Base-by-base conservation (phyloP, 2,113 vertebrate species). In the Penelope pileata region DNA sequence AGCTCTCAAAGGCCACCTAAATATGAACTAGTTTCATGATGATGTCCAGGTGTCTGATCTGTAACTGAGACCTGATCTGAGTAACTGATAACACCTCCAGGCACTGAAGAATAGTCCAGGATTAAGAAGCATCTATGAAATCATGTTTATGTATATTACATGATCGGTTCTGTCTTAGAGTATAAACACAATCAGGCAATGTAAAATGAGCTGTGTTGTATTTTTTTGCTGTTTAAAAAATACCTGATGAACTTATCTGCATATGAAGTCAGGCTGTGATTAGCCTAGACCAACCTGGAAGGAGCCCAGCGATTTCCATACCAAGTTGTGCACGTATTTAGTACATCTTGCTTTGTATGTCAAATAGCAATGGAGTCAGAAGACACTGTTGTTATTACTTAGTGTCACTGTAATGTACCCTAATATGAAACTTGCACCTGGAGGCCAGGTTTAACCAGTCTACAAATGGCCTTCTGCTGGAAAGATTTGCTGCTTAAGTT, bases 151-250 rank as follows among this genome's bases (percentile, higher is more conserved):
- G 4, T 73, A 36, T 69, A 32, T 59, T 47, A 83, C 93, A 90
- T 34, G 18, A 94, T 80, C 73, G 30, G 7, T 82, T 89, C 81
- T 77, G 29, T 86, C 91, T 75, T 10, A 66, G 36, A 68, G 8
- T 89, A 34, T 87, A 89, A 97, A 95, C 92, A 92, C 91, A 91
- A 91, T 89, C 66, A 94, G 45, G 48, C 48, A 56, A 60, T 34
- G 70, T 85, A 92, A 94, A 87, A 73, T 50, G 62, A 95, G 40
- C 3, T 0, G 0, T 9, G 5, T 56, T 75, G 58, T 40, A 14
- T 42, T 88, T 88, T 74, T 66, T 5, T 51, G 10, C 83, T 90
- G 21, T 76, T 94, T 51, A 72, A 94, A 90, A 88, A 87, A 53
- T 53, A 80, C 63, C 47, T 66, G 84, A 91, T 92, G 86, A 92